Percentiles rank a stretch among this genome's conserved stretches.
These are phyloP conservation scores for Oligia strigilis DNA, from an alignment of 2,888 invertebrate genomes.

Conservation along the genomic window DNA sequence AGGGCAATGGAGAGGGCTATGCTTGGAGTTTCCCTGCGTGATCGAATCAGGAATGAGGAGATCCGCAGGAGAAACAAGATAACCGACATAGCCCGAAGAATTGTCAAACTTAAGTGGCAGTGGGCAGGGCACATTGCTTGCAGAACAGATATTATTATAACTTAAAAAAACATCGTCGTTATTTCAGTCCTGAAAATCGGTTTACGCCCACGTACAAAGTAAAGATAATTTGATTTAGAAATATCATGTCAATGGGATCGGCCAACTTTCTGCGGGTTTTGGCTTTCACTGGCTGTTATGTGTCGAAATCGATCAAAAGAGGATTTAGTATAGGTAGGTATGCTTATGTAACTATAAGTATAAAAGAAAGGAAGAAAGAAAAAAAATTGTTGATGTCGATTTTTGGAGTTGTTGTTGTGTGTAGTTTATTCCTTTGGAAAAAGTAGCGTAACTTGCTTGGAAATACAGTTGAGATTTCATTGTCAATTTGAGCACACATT, in stretches of 20 bases:
- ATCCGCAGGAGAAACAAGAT: too few relatives aligned
- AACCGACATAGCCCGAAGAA: too few relatives aligned
- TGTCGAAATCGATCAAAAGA: conserved; percentile 15
- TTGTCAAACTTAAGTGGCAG: too few relatives aligned
- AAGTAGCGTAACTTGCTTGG: not conserved
- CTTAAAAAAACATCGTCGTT: conserved; percentile 15
- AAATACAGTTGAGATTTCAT: not conserved
- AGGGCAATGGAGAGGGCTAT: too few relatives aligned
- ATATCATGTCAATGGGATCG: conserved; percentile 23
- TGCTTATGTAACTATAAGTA: not conserved
- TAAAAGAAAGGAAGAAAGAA: not conserved
- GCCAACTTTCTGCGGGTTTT: not conserved
- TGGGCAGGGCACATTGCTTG: too few relatives aligned
- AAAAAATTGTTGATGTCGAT: not conserved
- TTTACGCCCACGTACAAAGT: conserved; percentile 38
- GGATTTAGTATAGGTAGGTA: not conserved
- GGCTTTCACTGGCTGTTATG: not conserved
- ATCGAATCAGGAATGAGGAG: too few relatives aligned
- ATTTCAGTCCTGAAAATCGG: conserved; percentile 36
- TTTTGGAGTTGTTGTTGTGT: too few relatives aligned
- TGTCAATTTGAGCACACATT: not conserved
- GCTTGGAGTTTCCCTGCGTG: too few relatives aligned
- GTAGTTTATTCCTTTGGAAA: not conserved
- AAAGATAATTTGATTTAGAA: conserved; percentile 31
- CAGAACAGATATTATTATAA: too few relatives aligned